Evolutionary conservation across 2,113 vertebrate genomes (phyloP).

Genomic region (Penelope pileata): DNA sequence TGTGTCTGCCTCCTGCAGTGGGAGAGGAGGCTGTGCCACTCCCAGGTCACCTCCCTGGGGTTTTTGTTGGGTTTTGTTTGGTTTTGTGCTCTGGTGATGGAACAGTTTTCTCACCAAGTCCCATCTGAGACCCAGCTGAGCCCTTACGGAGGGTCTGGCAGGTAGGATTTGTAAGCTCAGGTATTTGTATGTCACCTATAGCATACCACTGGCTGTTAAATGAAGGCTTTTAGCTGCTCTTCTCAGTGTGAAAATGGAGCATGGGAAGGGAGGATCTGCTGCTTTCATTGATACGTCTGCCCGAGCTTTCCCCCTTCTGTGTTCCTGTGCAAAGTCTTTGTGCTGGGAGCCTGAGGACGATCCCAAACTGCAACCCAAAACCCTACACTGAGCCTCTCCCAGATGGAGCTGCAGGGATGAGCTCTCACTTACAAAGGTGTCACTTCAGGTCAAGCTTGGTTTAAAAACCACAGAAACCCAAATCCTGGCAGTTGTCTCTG

Average conservation of each 20-base stretch:
- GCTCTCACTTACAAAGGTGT: not conserved
- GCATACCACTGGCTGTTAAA: not conserved
- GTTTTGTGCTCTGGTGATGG: not conserved
- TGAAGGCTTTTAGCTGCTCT: not conserved
- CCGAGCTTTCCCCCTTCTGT: not conserved
- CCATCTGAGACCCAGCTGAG: not conserved
- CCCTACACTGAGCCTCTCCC: not conserved
- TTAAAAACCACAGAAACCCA: not conserved
- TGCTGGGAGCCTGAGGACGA: not conserved
- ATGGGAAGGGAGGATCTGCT: not conserved
- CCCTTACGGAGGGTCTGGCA: not conserved
- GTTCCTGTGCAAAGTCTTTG: not conserved
- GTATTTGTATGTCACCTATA: not conserved
- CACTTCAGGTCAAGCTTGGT: not conserved
- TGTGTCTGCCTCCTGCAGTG: constrained; percentile 2
- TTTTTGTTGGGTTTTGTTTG: not conserved
- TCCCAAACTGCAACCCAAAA: not conserved
- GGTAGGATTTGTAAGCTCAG: not conserved
- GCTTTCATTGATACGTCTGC: rapidly evolving
- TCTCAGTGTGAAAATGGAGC: rapidly evolving
- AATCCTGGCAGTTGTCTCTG: not conserved
- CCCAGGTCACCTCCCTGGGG: no score
- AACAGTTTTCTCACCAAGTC: rapidly evolving
- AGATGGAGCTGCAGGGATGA: not conserved
- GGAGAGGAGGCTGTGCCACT: no score